Percentiles rank a stretch among this genome's conserved stretches.
These are phyloP conservation scores for Oncorhynchus tshawytscha DNA, from an alignment of 2,113 vertebrate species.

Conservation along the genomic window DNA sequence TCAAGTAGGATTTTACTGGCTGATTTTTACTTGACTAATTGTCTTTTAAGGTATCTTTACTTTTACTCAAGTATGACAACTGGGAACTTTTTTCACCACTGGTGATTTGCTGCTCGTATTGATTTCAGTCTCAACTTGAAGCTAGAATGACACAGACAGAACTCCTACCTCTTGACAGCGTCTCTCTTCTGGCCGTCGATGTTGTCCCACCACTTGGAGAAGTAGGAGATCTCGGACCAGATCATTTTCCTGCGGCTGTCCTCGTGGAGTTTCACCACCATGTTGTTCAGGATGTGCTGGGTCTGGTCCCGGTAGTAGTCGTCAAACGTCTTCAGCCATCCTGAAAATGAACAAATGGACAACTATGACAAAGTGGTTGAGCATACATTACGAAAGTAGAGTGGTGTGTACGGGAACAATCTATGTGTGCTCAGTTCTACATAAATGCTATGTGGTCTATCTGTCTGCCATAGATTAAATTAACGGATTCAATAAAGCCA, in stretches of 20 bases:
- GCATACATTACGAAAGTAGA: background rate
- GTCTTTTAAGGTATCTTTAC: too few relatives aligned
- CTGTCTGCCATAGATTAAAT: too few relatives aligned
- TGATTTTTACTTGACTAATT: too few relatives aligned
- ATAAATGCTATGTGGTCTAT: background rate
- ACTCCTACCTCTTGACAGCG: constrained; percentile 80
- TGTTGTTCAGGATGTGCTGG: constrained; percentile 90
- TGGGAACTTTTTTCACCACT: too few relatives aligned
- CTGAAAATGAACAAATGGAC: constrained; percentile 58
- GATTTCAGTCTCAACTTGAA: too few relatives aligned
- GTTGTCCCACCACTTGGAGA: constrained; percentile 89
- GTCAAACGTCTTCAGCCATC: constrained; percentile 95
- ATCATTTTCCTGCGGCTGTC: constrained; percentile 85
- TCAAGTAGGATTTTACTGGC: too few relatives aligned
- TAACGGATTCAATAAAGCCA: too few relatives aligned
- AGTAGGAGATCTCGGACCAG: constrained; percentile 91
- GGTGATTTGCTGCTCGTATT: too few relatives aligned
- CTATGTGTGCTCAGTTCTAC: background rate
- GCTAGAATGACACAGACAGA: background rate
- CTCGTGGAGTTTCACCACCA: constrained; percentile 86
- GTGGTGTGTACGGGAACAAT: too few relatives aligned
- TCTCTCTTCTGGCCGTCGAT: constrained; percentile 84
- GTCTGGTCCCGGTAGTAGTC: constrained; percentile 91
- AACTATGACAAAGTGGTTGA: background rate
- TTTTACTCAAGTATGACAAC: too few relatives aligned